Conservation (phyloP, 1,140 invertebrate species). For the Adoxophyes honmai region DNA sequence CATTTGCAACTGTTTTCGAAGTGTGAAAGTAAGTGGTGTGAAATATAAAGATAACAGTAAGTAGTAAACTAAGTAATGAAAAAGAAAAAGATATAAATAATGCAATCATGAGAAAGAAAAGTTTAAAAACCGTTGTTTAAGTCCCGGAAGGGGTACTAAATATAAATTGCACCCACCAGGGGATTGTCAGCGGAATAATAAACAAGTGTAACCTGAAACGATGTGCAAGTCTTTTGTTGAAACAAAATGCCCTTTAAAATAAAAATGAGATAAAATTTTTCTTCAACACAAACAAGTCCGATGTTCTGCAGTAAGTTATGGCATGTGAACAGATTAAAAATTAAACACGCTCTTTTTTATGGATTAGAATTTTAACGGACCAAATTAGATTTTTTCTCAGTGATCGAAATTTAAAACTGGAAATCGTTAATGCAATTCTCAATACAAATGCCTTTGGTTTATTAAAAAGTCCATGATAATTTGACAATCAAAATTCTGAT, state of each 20-base stretch:
- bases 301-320: background rate
- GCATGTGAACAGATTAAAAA: background rate
- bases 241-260: background rate
- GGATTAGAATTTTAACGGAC: too few relatives aligned
- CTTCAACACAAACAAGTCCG: background rate
- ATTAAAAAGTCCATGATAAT: too few relatives aligned
- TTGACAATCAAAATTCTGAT: too few relatives aligned
- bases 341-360: too few relatives aligned
- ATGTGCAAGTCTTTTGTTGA: background rate
- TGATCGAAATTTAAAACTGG: too few relatives aligned
- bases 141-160: background rate
- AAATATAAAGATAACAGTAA: constrained; percentile 12
- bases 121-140: background rate
- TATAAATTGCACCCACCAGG: constrained; percentile 6
- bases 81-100: too few relatives aligned
- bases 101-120: background rate
- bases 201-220: constrained; percentile 11
- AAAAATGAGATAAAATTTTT: background rate
- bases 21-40: constrained; percentile 7
- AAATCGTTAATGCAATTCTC: too few relatives aligned
- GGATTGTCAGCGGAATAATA: constrained; percentile 7
- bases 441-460: too few relatives aligned
- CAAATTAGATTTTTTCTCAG: too few relatives aligned
- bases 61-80: background rate
- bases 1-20: constrained; percentile 15